Conservation (phyloP, 2,113 vertebrate genomes). For the Irena cyanogastra region DNA sequence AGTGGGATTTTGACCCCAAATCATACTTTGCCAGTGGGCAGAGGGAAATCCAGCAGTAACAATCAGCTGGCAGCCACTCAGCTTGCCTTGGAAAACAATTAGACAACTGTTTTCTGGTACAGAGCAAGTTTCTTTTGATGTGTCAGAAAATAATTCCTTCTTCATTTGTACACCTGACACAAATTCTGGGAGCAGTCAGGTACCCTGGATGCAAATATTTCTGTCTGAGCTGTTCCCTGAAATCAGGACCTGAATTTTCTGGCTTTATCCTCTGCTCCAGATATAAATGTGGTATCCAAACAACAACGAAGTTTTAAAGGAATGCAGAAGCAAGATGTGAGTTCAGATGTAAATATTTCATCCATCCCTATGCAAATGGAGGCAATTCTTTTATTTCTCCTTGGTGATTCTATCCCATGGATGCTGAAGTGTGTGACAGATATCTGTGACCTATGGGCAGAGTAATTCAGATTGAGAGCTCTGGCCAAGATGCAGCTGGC, state of each 20-base stretch:
- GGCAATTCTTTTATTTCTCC: not conserved
- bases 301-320: not conserved
- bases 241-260: not conserved
- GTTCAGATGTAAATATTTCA: not conserved
- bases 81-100: not conserved
- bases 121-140: not conserved
- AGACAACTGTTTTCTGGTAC: not conserved
- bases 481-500: not conserved
- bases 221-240: not conserved
- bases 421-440: not conserved
- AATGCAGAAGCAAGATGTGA: not conserved
- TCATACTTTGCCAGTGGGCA: not conserved
- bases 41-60: not conserved
- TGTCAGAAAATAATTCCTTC: not conserved
- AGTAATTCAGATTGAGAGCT: not conserved
- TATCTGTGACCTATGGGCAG: not conserved
- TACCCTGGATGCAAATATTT: not conserved
- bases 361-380: rapidly evolving
- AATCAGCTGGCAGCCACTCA: not conserved
- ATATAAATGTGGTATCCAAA: not conserved
- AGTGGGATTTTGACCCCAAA: not conserved
- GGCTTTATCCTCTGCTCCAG: not conserved
- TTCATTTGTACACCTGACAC: not conserved
- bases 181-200: not conserved
- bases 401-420: not conserved